Conservation (phyloP, 2,113 vertebrate genomes). For the Stigmatopora nigra region DNA sequence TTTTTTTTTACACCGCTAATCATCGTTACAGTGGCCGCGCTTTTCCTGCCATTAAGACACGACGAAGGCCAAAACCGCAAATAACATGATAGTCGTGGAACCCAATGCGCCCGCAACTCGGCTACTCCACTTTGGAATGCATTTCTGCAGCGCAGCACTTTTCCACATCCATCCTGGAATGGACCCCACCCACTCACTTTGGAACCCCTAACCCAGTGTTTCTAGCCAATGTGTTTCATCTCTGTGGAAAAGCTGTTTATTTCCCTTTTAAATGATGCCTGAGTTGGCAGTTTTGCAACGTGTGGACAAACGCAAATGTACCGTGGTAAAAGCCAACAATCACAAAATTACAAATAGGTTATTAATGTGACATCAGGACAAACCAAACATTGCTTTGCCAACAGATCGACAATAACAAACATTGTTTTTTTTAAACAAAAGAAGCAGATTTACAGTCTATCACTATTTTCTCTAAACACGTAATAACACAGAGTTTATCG, state of each 20-base stretch:
- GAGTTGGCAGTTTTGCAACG: not conserved
- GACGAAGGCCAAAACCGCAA: conserved; percentile 61
- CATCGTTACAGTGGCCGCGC: conserved; percentile 57
- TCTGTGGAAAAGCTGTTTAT: not conserved
- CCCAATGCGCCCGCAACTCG: conserved; percentile 32
- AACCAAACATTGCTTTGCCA: no score
- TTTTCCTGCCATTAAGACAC: conserved; percentile 60
- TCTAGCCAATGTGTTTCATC: not conserved
- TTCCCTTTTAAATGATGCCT: not conserved
- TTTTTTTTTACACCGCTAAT: conserved; percentile 54
- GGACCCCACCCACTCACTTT: conserved; percentile 40
- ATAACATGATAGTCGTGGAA: conserved; percentile 76
- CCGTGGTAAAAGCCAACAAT: no score
- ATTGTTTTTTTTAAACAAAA: no score
- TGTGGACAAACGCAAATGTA: not conserved
- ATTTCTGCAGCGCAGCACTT: conserved; percentile 70
- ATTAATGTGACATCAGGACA: no score
- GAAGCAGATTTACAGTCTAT: no score
- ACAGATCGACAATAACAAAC: no score
- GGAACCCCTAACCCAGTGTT: not conserved
- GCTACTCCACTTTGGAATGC: conserved; percentile 55
- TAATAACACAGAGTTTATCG: no score
- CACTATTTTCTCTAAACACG: no score
- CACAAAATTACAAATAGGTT: no score
- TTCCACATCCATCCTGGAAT: conserved; percentile 64